A percentile compares a stretch with the other conserved stretches of the same genome.
Conservation (phyloP, 2,797 vertebrate genomes). For the Falco columbarius region DNA sequence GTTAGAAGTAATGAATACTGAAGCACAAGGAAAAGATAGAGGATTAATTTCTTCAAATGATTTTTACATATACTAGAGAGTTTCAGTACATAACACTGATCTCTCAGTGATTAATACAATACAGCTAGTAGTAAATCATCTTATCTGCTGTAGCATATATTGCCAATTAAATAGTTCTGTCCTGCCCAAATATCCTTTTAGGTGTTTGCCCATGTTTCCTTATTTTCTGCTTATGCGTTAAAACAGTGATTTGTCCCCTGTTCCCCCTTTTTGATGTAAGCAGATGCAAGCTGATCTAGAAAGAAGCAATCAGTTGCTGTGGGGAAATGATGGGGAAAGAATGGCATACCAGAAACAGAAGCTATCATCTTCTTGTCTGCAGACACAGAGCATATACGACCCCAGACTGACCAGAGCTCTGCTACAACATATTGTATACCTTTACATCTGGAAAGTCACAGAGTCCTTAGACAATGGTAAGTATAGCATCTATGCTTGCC, state of each 20-base stretch:
- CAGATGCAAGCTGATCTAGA: neutral
- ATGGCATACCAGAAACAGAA: fast-evolving
- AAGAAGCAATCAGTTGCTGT: neutral
- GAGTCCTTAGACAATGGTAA: neutral
- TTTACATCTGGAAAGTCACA: neutral
- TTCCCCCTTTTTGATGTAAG: neutral
- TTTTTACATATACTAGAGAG: neutral
- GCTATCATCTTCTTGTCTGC: neutral
- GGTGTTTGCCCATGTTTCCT: neutral
- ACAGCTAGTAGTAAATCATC: neutral
- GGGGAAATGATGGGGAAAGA: neutral
- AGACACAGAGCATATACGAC: too few relatives aligned
- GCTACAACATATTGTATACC: neutral
- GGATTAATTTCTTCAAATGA: neutral
- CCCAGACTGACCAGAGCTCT: neutral
- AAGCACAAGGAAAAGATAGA: neutral
- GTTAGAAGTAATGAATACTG: neutral
- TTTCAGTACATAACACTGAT: neutral
- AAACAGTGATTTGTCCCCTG: neutral
- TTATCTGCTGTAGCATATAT: neutral
- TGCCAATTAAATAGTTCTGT: neutral
- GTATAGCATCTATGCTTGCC: neutral
- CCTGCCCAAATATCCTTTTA: neutral
- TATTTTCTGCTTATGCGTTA: neutral
- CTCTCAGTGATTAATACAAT: neutral